phyloP scores from a whole-genome alignment of 2,113 vertebrate genomes.

The Pomatostomus ruficeps region DNA sequence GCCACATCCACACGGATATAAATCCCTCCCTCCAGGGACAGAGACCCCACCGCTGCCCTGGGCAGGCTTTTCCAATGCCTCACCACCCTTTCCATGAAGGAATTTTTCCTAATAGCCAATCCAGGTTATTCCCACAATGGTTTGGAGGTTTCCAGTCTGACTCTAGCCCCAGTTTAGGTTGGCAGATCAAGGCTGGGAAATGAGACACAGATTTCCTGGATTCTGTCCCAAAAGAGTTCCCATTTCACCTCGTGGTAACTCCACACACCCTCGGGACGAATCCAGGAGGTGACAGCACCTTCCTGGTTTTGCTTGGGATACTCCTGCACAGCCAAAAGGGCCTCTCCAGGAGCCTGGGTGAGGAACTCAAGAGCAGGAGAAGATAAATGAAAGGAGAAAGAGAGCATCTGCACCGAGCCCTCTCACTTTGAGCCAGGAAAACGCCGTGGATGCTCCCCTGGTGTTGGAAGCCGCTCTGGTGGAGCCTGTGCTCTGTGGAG shows the following conservation, averaged over 20 bases:
- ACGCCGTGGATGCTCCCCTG: not conserved
- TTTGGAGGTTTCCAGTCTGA: not conserved
- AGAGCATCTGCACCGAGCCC: not conserved
- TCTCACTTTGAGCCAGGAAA: not conserved
- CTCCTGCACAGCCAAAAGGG: not conserved
- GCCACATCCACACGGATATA: not conserved
- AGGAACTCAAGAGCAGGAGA: not conserved
- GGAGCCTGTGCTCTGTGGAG: fast-evolving
- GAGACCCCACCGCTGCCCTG: not conserved
- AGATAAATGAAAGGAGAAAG: not conserved
- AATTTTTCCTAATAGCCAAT: not conserved
- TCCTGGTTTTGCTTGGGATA: not conserved
- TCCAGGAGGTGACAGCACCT: not conserved
- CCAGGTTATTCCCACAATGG: not conserved
- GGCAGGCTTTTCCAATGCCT: not conserved
- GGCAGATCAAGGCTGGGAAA: not conserved
- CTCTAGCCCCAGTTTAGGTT: not conserved
- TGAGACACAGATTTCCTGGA: not conserved
- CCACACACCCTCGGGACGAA: not conserved
- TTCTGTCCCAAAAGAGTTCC: not conserved
- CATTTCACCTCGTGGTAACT: not conserved
- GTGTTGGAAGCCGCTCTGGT: not conserved
- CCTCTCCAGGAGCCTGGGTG: not conserved
- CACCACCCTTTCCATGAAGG: not conserved
- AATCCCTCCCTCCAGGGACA: not conserved